Conservation (phyloP, 2,113 vertebrate species). For the Crotalus horridus region DNA sequence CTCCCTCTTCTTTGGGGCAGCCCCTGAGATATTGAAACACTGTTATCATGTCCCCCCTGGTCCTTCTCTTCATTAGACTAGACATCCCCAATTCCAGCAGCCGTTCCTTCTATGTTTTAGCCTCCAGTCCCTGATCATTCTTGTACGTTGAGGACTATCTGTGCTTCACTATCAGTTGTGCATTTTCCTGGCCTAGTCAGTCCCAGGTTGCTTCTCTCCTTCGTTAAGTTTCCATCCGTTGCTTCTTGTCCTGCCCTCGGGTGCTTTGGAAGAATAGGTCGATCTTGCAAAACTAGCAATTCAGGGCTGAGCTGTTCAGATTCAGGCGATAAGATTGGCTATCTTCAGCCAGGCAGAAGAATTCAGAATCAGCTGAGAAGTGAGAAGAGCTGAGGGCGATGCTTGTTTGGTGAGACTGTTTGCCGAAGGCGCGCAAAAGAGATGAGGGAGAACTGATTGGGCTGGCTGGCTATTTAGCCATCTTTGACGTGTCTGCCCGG, state of each 20-base stretch:
- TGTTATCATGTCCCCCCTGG: too few relatives aligned
- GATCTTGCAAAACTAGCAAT: too few relatives aligned
- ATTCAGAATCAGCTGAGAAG: background rate
- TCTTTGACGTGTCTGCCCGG: background rate
- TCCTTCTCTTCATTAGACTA: too few relatives aligned
- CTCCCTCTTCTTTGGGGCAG: too few relatives aligned
- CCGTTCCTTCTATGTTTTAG: too few relatives aligned
- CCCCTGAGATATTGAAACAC: too few relatives aligned
- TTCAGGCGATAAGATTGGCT: background rate
- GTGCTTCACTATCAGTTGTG: background rate
- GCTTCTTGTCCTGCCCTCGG: too few relatives aligned
- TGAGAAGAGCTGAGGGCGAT: background rate
- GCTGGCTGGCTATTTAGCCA: conserved; percentile 4
- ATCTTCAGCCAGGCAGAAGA: background rate
- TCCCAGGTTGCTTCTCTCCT: too few relatives aligned
- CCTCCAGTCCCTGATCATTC: too few relatives aligned
- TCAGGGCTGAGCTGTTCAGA: background rate
- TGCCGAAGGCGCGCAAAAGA: background rate
- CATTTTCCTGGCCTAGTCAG: background rate
- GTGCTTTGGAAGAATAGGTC: too few relatives aligned
- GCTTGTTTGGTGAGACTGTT: background rate
- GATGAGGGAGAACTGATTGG: background rate
- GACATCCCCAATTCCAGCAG: too few relatives aligned
- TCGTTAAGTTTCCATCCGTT: too few relatives aligned
- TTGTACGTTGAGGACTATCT: background rate